Evolutionary conservation across 2,797 vertebrate species (phyloP), one percentile per base, ranked within the genome.

Genomic region (Prunella strophiata): DNA sequence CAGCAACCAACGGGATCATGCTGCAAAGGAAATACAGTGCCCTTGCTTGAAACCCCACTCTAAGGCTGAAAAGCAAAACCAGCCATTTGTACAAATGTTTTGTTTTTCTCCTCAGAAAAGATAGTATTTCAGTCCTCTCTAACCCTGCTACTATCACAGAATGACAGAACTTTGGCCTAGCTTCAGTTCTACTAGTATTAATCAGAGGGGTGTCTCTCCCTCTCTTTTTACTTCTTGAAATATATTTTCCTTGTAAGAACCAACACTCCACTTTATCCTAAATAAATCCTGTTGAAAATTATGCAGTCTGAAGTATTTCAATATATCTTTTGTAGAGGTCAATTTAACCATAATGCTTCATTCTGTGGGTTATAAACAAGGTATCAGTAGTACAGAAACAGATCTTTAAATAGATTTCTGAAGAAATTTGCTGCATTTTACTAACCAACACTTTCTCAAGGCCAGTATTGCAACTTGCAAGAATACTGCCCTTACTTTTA

Each of bases 251-350:
- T 74, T 82, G 5, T 71, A 87, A 85, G 80, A 89, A 76, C 16
- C 10, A 92, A 58, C 57, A 58, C 54, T 93, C 50, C 62, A 54
- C 71, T 79, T 84, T 43, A 80, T 74, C 43, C 48, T 77, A 89
- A 94, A 93, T 88, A 92, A 93, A 85, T 80, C 65, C 25, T 34
- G 13, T 29, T 68, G 52, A 93, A 91, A 92, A 89, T 81, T n/a
- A 68, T 65, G 61, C 23, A 20, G 13, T n/a, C 68, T 52, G 30
- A 83, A 88, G 22, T 43, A 68, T 88, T 93, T 77, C 57, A 80
- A 42, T 54, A 18, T 30, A 52, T 52, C 68, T 94, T 92, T 65
- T 75, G 38, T 77, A 62, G 58, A 25, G 52, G 29, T 58, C 78
- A 67, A 26, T 78, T 93, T 74, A 74, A 62, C 32, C 32, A 21